phyloP scores from a whole-genome alignment of 2,888 invertebrate species.

The Asteroscopus sphinx region DNA sequence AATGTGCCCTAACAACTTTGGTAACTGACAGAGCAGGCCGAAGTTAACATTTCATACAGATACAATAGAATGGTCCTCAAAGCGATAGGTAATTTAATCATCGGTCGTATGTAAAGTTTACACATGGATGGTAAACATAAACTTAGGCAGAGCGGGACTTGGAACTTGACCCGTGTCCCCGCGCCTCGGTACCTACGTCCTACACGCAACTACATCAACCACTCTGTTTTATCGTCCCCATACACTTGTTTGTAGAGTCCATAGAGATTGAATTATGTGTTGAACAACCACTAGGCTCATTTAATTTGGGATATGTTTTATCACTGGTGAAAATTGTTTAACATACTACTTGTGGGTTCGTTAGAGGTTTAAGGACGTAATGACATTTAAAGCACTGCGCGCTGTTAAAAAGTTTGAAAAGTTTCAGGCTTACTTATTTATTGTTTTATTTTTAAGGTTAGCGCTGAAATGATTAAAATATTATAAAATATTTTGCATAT shows the following conservation, averaged over 20 bases:
- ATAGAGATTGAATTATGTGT: conserved; percentile 69
- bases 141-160: conserved; percentile 45
- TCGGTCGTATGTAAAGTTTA: conserved; percentile 51
- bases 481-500: not conserved
- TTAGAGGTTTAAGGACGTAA: conserved; percentile 32
- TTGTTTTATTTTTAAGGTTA: conserved; percentile 7
- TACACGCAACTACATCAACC: conserved; percentile 57
- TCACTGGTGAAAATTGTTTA: conserved; percentile 49
- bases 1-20: conserved; percentile 1
- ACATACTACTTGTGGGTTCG: conserved; percentile 24
- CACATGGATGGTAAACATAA: conserved; percentile 56
- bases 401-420: conserved; percentile 38
- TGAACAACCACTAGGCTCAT: conserved; percentile 60
- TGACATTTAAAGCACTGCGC: conserved; percentile 27
- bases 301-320: conserved; percentile 62
- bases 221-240: conserved; percentile 66
- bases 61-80: conserved; percentile 29
- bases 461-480: conserved; percentile 6
- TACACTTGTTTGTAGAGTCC: conserved; percentile 70
- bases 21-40: not conserved
- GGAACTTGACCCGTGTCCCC: conserved; percentile 58
- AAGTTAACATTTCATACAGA: conserved; percentile 10
- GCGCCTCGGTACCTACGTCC: conserved; percentile 43
- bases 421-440: conserved; percentile 9
- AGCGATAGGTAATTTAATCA: conserved; percentile 51